Evolutionary conservation across 2,888 invertebrate species (phyloP).

Genomic region (Drosophila demipolita): DNA sequence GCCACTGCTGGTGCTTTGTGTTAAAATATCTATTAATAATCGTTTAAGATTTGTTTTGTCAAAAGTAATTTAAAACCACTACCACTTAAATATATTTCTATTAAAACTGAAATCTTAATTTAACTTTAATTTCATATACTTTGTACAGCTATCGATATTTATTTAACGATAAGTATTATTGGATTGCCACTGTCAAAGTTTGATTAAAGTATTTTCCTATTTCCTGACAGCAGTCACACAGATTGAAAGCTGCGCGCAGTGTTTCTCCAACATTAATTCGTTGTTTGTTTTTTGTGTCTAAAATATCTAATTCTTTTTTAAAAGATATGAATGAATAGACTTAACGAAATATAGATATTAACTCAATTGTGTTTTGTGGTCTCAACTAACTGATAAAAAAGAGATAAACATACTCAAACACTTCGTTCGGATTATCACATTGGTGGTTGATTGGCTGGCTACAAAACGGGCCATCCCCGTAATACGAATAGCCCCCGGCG

Average conservation of each 20-base stretch:
- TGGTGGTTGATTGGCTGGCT: neutral
- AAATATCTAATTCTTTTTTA: neutral
- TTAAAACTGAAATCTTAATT: neutral
- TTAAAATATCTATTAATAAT: neutral
- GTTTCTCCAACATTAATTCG: neutral
- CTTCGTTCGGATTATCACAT: neutral
- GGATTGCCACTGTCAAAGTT: neutral
- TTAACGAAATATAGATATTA: neutral
- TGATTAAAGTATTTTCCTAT: neutral
- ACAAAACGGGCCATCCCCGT: constrained; percentile 31
- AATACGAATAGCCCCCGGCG: neutral
- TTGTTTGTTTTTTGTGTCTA: neutral
- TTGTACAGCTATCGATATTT: neutral
- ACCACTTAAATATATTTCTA: neutral
- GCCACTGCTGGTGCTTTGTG: too few species aligned
- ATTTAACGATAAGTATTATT: neutral
- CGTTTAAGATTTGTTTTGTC: neutral
- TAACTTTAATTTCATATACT: neutral
- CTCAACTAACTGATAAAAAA: neutral
- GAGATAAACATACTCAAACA: neutral
- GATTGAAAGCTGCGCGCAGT: too few species aligned
- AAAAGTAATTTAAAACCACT: neutral
- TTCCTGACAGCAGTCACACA: constrained; percentile 3
- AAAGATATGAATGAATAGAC: neutral
- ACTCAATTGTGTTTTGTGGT: neutral